Conservation (phyloP, 2,888 invertebrate genomes). For the Netelia virgata region DNA sequence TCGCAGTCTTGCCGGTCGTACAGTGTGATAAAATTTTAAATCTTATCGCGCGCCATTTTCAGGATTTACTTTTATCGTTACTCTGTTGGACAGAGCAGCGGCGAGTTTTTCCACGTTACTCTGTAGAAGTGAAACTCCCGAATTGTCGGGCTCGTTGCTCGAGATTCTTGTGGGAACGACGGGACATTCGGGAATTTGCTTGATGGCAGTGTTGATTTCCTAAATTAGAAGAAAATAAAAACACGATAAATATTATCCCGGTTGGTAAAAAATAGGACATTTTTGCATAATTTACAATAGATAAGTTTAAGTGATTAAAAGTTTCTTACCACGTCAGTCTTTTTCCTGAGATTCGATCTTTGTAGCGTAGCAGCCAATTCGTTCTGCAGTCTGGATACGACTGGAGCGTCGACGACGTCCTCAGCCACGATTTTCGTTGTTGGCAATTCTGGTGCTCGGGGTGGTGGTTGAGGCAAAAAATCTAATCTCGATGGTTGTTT, state of each 20-base stretch:
- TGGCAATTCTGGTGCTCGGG: conserved; percentile 66
- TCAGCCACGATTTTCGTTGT: conserved; percentile 77
- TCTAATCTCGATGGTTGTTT: conserved; percentile 91
- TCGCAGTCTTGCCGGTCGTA: conserved; percentile 35
- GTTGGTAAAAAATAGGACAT: neutral
- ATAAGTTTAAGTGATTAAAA: neutral
- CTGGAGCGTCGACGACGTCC: conserved; percentile 85
- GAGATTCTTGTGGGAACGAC: conserved; percentile 41
- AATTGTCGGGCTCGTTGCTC: conserved; percentile 69
- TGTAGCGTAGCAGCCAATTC: conserved; percentile 91
- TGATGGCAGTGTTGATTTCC: conserved; percentile 74
- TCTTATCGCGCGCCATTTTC: conserved; percentile 81
- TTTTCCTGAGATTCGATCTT: conserved; percentile 91
- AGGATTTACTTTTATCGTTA: conserved; percentile 83
- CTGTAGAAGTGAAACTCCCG: conserved; percentile 73
- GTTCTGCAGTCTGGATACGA: conserved; percentile 89
- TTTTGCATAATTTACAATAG: neutral
- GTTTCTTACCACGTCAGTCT: conserved; percentile 86
- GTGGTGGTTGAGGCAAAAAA: conserved; percentile 86
- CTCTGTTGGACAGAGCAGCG: conserved; percentile 81
- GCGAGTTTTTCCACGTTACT: conserved; percentile 82
- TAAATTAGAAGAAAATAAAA: conserved; percentile 64
- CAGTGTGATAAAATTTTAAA: conserved; percentile 48
- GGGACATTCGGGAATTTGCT: conserved; percentile 68
- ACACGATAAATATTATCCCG: neutral